Evolutionary conservation across 2,113 vertebrate species (phyloP).

Genomic region (Lasiurus borealis): DNA sequence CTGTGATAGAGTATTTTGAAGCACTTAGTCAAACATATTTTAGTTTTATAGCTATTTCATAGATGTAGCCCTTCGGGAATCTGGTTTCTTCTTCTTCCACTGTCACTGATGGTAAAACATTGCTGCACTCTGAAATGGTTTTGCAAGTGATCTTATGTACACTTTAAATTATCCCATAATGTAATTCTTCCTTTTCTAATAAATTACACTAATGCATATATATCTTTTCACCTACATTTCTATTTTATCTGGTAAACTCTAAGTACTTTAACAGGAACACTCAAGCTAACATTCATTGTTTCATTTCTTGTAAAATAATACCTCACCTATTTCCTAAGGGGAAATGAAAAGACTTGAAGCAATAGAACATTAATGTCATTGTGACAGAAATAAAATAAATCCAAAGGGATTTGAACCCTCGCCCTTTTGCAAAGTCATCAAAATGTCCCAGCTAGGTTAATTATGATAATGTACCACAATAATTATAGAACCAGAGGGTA

Average conservation of each 20-base stretch:
- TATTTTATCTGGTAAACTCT: neutral
- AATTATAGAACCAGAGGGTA: constrained; percentile 58
- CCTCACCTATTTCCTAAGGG: neutral
- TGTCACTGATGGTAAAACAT: constrained; percentile 65
- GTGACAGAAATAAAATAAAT: constrained; percentile 17
- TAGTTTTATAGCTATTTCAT: constrained; percentile 22
- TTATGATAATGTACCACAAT: constrained; percentile 35
- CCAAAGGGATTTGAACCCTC: neutral
- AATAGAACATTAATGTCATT: neutral
- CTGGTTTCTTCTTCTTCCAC: neutral
- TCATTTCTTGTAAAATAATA: constrained; percentile 43
- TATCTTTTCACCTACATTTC: neutral
- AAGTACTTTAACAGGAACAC: constrained; percentile 16
- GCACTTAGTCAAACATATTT: neutral
- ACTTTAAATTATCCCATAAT: constrained; percentile 56
- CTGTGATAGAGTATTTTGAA: neutral
- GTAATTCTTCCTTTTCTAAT: constrained; percentile 28
- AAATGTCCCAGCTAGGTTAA: constrained; percentile 67
- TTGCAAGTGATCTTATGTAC: neutral
- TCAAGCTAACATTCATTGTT: constrained; percentile 33
- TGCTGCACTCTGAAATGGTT: neutral
- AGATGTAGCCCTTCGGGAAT: neutral
- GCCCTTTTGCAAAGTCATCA: constrained; percentile 66
- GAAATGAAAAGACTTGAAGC: neutral
- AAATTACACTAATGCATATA: neutral